Percentiles rank a stretch among this genome's conserved stretches.
phyloP scores from a whole-genome alignment of 2,797 vertebrate species.

The Naso thynnoides region DNA sequence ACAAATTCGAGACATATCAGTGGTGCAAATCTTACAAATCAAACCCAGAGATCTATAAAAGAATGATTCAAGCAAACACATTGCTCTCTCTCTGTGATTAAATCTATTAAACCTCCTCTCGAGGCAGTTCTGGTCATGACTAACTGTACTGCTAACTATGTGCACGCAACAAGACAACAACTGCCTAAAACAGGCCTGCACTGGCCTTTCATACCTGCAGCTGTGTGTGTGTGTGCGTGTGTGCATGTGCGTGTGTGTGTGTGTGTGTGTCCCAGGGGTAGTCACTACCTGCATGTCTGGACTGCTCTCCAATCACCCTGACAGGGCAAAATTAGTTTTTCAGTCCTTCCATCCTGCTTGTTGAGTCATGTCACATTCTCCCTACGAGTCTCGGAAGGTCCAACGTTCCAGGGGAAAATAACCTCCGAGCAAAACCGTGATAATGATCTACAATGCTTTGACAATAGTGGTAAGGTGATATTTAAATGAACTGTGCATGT shows the following conservation, averaged over 20 bases:
- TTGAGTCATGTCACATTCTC: slow-evolving; percentile 70
- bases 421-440: slow-evolving; percentile 12
- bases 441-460: slow-evolving; percentile 13
- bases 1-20: not conserved
- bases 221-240: slow-evolving; percentile 28
- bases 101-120: slow-evolving; percentile 7
- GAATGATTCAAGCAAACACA: not conserved
- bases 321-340: slow-evolving; percentile 49
- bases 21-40: not conserved
- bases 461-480: slow-evolving; percentile 1
- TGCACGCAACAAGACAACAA: slow-evolving; percentile 27
- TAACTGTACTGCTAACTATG: slow-evolving; percentile 19
- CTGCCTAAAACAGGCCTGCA: slow-evolving; percentile 54
- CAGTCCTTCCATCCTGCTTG: slow-evolving; percentile 59
- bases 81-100: slow-evolving; percentile 8
- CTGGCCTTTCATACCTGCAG: slow-evolving; percentile 50
- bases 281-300: slow-evolving; percentile 64
- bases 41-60: not conserved
- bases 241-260: slow-evolving; percentile 26
- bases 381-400: slow-evolving; percentile 48
- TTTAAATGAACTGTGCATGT: slow-evolving; percentile 32
- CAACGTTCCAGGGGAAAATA: slow-evolving; percentile 26
- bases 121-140: slow-evolving; percentile 27
- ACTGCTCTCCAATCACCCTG: slow-evolving; percentile 59
- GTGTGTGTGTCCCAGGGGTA: slow-evolving; percentile 47